Percentiles rank a stretch among this genome's conserved stretches.
phyloP scores from a whole-genome alignment of 1,140 invertebrate genomes.

The Heliothis subflexa region DNA sequence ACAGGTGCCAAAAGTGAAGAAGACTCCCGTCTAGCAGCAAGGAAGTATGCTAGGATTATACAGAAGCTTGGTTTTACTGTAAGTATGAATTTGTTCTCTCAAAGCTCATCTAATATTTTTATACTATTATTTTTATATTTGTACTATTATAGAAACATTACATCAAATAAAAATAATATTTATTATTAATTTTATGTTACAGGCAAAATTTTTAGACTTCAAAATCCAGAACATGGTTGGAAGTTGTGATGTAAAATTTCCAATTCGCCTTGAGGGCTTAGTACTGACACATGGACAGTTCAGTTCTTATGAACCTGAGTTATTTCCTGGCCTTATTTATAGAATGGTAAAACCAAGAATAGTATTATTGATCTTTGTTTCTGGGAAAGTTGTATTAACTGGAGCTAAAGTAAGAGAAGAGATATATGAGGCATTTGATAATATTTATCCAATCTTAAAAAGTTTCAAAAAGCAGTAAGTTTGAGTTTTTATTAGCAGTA shows the following conservation, averaged over 20 bases:
- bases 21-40: conserved; percentile 97
- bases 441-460: conserved; percentile 99
- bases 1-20: conserved; percentile 99
- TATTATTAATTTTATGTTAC: conserved; percentile 71
- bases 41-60: conserved; percentile 99
- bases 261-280: conserved; percentile 98
- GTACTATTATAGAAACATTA: no score
- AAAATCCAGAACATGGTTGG: conserved; percentile 99
- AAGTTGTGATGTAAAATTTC: conserved; percentile 99
- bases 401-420: conserved; percentile 99
- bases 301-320: conserved; percentile 97
- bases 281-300: conserved; percentile 99
- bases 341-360: conserved; percentile 99
- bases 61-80: conserved; percentile 99
- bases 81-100: conserved; percentile 72
- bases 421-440: conserved; percentile 99
- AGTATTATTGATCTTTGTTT: conserved; percentile 99
- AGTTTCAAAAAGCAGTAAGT: conserved; percentile 97
- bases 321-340: conserved; percentile 99
- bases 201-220: conserved; percentile 99
- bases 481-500: not conserved
- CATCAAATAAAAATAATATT: not conserved
- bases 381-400: conserved; percentile 98
- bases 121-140: no score
- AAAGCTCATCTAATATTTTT: no score